Evolutionary conservation across 2,113 vertebrate species (phyloP), one percentile per base, ranked within the genome.

Genomic region (Mus pahari): DNA sequence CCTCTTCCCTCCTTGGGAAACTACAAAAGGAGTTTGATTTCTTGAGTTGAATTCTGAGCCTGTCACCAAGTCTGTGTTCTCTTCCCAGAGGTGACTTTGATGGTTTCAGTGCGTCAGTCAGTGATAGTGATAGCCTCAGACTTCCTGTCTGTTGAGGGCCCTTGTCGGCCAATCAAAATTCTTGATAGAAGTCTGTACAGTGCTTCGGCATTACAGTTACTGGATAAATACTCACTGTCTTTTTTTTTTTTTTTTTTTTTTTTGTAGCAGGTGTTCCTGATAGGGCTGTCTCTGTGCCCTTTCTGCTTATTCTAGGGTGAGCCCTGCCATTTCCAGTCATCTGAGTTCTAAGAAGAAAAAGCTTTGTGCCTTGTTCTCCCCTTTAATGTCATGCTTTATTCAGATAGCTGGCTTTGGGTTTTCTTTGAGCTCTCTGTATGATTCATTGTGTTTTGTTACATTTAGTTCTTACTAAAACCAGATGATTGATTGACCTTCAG

Each of bases 401-500:
- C 48, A 48, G 73, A 66, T 68, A 60, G 50, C 53, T 71, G 74
- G 50, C 70, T 92, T 39, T 90, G 42, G 50, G 16, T 92, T 96
- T 83, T 74, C 64, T 95, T 60, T 83, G 55, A 83, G 75, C 83
- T 71, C 89, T 88, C 74, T 28, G 3, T 20, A 5, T 78, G 75
- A 77, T 87, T 93, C 71, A 55, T 66, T 95, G 0, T 89, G 70
- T 92, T 97, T 92, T 88, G 12, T 91, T 64, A 50, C 50, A 42
- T 90, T 94, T 90, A 53, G 26, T 71, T 94, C 90, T 95, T 93
- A 93, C 33, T 55, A 73, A 96, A 93, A 89, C 12, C 45, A 89
- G 91, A 91, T 94, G 86, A 89, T 78, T 86, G 91, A 87, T 48
- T 86, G 83, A 95, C 94, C 53, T 96, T 97, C 71, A 83, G 16